Conservation (phyloP, 2,888 invertebrate genomes). For the Latrodectus hesperus region DNA sequence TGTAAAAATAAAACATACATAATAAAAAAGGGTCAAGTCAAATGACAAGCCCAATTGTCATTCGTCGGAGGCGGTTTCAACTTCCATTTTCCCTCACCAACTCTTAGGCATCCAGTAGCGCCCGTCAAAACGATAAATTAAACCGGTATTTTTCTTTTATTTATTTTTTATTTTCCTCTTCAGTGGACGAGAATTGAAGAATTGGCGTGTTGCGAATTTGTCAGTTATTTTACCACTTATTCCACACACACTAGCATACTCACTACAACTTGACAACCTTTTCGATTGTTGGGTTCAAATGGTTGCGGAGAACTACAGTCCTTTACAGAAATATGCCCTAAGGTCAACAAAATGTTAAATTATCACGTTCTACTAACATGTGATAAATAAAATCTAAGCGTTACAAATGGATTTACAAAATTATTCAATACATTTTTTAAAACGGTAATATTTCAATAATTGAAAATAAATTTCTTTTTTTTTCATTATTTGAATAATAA, state of each 20-base stretch:
- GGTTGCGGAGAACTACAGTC: too few relatives aligned
- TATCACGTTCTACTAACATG: too few relatives aligned
- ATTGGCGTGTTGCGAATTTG: conserved; percentile 21
- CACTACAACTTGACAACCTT: too few relatives aligned
- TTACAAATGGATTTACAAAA: too few relatives aligned
- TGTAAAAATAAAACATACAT: neutral
- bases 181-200: conserved; percentile 9
- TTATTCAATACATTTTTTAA: too few relatives aligned
- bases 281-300: too few relatives aligned
- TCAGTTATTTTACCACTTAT: neutral
- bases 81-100: neutral
- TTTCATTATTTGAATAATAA: too few relatives aligned
- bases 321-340: too few relatives aligned
- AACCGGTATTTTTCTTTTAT: neutral
- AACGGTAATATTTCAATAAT: too few relatives aligned
- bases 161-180: neutral
- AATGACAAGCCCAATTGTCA: conserved; percentile 49
- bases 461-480: too few relatives aligned
- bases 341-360: too few relatives aligned
- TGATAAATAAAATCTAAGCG: too few relatives aligned
- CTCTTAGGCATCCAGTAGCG: conserved; percentile 15
- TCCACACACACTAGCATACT: neutral
- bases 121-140: neutral
- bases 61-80: conserved; percentile 30
- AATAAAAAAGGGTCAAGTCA: conserved; percentile 14